Evolutionary conservation across 1,140 invertebrate species (phyloP).

Genomic region (Sinella curviseta): DNA sequence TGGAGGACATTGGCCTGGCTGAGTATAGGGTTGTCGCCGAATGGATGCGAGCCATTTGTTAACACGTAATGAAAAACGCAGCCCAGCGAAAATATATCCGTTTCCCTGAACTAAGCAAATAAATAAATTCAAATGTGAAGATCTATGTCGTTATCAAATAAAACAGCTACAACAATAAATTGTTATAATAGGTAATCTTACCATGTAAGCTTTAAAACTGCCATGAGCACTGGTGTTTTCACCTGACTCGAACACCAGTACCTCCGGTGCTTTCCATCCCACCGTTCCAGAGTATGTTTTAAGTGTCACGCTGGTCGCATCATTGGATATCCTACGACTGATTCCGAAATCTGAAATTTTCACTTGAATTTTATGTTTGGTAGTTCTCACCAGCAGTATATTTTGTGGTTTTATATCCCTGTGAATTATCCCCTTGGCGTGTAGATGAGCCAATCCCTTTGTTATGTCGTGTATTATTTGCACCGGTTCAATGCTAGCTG

Average conservation of each 20-base stretch:
- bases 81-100: conserved; percentile 93
- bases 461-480: background rate
- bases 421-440: background rate
- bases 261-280: background rate
- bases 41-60: conserved; percentile 89
- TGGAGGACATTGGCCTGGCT: conserved; percentile 88
- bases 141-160: no score
- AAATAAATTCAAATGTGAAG: background rate
- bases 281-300: background rate
- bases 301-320: background rate
- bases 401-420: background rate
- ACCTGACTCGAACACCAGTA: no score
- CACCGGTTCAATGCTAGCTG: background rate
- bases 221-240: no score
- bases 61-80: conserved; percentile 97
- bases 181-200: background rate
- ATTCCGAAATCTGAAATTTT: background rate
- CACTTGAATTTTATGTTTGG: background rate
- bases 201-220: background rate
- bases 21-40: conserved; percentile 77
- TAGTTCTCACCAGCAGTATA: background rate
- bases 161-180: no score
- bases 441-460: background rate
- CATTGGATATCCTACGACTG: background rate
- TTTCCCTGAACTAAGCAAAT: background rate